phyloP scores from a whole-genome alignment of 2,888 invertebrate genomes.

The Sesamia inferens region DNA sequence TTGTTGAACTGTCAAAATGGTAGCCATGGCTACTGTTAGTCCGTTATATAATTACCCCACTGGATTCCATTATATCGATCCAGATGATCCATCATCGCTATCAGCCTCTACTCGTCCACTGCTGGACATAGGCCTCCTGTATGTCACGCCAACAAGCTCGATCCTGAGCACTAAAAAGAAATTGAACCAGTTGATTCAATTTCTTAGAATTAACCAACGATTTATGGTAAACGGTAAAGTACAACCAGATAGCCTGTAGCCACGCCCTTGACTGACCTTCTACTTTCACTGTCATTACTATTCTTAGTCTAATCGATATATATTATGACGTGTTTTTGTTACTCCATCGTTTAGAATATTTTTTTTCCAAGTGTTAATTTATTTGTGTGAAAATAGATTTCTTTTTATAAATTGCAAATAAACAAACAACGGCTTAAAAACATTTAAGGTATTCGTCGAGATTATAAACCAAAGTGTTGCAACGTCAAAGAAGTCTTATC shows the following conservation, averaged over 20 bases:
- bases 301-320: conserved; percentile 45
- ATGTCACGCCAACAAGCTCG: too few species aligned
- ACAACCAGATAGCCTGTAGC: neutral
- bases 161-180: too few species aligned
- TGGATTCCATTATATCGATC: conserved; percentile 20
- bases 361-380: too few species aligned
- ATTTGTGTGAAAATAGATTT: too few species aligned
- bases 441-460: too few species aligned
- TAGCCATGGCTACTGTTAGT: neutral
- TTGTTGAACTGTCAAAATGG: neutral
- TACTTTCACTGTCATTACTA: conserved; percentile 52
- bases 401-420: neutral
- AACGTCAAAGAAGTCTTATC: neutral
- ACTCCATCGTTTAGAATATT: neutral
- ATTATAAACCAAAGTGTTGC: neutral
- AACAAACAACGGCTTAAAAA: too few species aligned
- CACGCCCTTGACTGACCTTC: conserved; percentile 49
- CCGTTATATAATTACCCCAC: neutral
- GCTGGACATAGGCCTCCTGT: too few species aligned
- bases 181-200: conserved; percentile 21
- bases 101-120: too few species aligned
- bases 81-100: too few species aligned
- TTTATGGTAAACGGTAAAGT: conserved; percentile 23
- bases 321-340: conserved; percentile 22
- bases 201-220: conserved; percentile 20